Conservation (phyloP, 2,113 vertebrate species). For the Rhea pennata region DNA sequence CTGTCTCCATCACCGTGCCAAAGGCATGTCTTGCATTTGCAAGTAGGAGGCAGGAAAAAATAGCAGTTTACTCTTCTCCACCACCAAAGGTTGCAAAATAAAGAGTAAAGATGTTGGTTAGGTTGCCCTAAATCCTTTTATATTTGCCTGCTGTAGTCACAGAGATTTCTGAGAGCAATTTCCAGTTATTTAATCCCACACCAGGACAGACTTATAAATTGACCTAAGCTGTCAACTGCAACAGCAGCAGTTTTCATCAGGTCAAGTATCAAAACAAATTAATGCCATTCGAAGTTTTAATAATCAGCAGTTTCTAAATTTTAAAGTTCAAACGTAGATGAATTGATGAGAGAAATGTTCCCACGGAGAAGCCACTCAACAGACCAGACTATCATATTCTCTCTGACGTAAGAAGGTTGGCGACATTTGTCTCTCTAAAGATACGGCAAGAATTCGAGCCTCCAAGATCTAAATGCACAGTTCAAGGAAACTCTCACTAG, state of each 20-base stretch:
- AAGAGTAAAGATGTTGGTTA: not conserved
- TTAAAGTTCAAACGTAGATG: constrained; percentile 22
- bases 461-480: not conserved
- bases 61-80: not conserved
- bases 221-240: not conserved
- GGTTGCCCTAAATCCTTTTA: not conserved
- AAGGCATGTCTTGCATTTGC: not conserved
- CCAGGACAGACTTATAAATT: not conserved
- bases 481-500: not conserved
- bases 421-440: not conserved
- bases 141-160: not conserved
- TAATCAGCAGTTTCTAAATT: constrained; percentile 22
- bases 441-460: not conserved
- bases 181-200: constrained; percentile 7
- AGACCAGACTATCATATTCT: not conserved
- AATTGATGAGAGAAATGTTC: not conserved
- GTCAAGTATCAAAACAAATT: constrained; percentile 42
- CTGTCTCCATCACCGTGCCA: not conserved
- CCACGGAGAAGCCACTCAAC: not conserved
- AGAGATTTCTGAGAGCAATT: not conserved
- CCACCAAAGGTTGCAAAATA: not conserved
- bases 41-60: not conserved
- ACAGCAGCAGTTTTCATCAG: constrained; percentile 20
- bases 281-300: not conserved
- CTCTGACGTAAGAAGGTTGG: not conserved